These are phyloP conservation scores for Hirudinaria manillensis DNA, from an alignment of 2,888 invertebrate species.

Conservation along the genomic window DNA sequence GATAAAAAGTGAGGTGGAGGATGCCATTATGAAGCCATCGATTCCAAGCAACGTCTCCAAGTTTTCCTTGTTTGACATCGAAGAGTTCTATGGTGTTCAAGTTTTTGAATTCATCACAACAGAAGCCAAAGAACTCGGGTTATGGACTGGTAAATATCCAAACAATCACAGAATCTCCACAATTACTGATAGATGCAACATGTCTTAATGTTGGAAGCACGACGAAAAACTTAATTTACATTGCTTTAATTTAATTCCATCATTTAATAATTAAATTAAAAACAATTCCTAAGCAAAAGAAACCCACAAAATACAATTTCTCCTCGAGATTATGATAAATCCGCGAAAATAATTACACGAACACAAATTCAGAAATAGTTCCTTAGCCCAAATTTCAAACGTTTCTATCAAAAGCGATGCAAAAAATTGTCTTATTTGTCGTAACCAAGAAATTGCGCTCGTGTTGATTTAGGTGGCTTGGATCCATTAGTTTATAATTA, in stretches of 20 bases:
- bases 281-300: neutral
- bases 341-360: too few relatives aligned
- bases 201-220: constrained; percentile 38
- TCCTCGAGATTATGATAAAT: too few relatives aligned
- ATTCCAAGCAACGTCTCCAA: constrained; percentile 44
- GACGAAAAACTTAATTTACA: neutral
- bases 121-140: constrained; percentile 45
- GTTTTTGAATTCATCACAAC: constrained; percentile 50
- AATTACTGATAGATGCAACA: constrained; percentile 44
- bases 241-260: neutral
- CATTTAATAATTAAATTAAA: neutral
- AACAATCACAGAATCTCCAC: constrained; percentile 44
- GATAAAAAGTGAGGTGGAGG: constrained; percentile 43
- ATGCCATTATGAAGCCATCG: constrained; percentile 43
- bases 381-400: too few relatives aligned
- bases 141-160: constrained; percentile 46
- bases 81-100: constrained; percentile 46
- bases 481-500: too few relatives aligned
- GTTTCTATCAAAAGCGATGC: too few relatives aligned
- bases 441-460: too few relatives aligned
- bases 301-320: neutral
- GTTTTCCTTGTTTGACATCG: constrained; percentile 44
- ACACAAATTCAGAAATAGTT: too few relatives aligned
- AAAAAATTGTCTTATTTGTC: too few relatives aligned
- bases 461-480: too few relatives aligned